Evolutionary conservation across 2,113 vertebrate genomes (phyloP).

Genomic region (Callopanchax toddi): DNA sequence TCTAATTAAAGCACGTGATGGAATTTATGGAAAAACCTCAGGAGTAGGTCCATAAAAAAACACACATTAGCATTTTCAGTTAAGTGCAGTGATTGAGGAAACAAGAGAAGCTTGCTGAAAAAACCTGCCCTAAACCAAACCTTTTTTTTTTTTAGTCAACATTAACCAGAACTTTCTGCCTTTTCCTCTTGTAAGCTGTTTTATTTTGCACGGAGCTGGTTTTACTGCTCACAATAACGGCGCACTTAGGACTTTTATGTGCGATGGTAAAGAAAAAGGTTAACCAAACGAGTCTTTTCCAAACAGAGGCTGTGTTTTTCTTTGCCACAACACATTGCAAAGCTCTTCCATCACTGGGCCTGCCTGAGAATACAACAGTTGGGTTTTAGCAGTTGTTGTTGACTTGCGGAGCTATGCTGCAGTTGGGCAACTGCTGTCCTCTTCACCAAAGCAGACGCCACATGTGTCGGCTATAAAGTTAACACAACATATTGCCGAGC

Average conservation of each 20-base stretch:
- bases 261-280: conserved; percentile 52
- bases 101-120: conserved; percentile 10
- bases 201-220: conserved; percentile 46
- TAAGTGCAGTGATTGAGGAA: conserved; percentile 13
- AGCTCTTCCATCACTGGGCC: conserved; percentile 66
- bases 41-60: conserved; percentile 3
- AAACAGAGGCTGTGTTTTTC: conserved; percentile 60
- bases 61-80: conserved; percentile 16
- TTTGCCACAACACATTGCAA: conserved; percentile 68
- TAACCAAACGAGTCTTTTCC: conserved; percentile 60
- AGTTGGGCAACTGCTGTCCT: conserved; percentile 74
- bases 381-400: conserved; percentile 77
- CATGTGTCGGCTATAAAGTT: conserved; percentile 69
- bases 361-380: conserved; percentile 71
- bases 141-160: conserved; percentile 29
- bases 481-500: conserved; percentile 58
- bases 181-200: conserved; percentile 39
- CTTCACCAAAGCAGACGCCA: conserved; percentile 44
- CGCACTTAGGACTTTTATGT: conserved; percentile 56
- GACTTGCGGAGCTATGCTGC: conserved; percentile 63
- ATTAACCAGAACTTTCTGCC: conserved; percentile 22
- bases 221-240: conserved; percentile 58
- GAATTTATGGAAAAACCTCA: conserved; percentile 26
- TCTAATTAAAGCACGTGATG: conserved; percentile 18
- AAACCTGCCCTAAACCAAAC: conserved; percentile 9